Conservation (phyloP, 2,888 invertebrate genomes). For the Serrognathus titanus region DNA sequence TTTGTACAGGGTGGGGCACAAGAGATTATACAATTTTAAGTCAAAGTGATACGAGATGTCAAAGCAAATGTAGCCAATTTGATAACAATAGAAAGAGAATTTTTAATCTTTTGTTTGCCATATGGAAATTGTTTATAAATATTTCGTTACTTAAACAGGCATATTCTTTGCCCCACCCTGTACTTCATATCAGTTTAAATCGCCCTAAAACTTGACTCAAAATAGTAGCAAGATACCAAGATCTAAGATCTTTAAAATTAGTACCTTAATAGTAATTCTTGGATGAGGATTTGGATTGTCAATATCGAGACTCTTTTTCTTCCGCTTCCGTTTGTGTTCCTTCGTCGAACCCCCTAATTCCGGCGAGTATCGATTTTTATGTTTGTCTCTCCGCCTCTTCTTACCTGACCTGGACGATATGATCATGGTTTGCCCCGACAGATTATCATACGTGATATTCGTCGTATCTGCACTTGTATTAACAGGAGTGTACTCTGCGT, state of each 20-base stretch:
- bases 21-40: too few relatives aligned
- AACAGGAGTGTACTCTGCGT: not conserved
- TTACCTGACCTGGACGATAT: conserved; percentile 57
- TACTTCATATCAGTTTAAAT: too few relatives aligned
- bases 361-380: conserved; percentile 70
- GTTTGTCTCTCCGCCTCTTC: conserved; percentile 72
- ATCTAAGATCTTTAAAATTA: not conserved
- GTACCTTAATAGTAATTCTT: conserved; percentile 76
- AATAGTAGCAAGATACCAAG: too few relatives aligned
- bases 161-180: too few relatives aligned
- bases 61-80: too few relatives aligned
- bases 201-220: too few relatives aligned
- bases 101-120: too few relatives aligned
- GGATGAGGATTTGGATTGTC: conserved; percentile 60
- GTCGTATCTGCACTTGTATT: conserved; percentile 2
- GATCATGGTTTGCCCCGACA: conserved; percentile 27
- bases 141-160: too few relatives aligned
- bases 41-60: too few relatives aligned
- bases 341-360: conserved; percentile 66
- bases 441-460: conserved; percentile 14
- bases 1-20: too few relatives aligned
- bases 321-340: conserved; percentile 76
- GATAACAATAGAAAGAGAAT: too few relatives aligned
- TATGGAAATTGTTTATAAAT: too few relatives aligned
- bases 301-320: conserved; percentile 72